phyloP scores from a whole-genome alignment of 2,113 vertebrate species.

The Phyllostomus hastatus region DNA sequence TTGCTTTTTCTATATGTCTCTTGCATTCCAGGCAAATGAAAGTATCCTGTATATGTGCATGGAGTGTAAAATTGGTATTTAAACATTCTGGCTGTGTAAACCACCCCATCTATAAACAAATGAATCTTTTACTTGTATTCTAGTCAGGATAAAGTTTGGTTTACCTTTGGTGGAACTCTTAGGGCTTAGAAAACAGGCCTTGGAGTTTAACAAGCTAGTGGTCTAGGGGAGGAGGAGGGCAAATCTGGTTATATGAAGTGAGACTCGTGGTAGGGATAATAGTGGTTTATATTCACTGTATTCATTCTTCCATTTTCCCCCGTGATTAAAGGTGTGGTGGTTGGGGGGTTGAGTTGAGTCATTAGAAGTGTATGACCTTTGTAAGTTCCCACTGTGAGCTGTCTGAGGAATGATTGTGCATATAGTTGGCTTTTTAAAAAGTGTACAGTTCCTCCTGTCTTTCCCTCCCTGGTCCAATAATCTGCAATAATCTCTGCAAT shows the following conservation, averaged over 20 bases:
- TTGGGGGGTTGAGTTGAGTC: not conserved
- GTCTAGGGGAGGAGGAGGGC: not conserved
- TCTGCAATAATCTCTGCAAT: not conserved
- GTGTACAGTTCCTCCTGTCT: not conserved
- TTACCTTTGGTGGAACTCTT: not conserved
- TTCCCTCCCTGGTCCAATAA: not conserved
- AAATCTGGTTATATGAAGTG: not conserved
- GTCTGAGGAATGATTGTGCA: not conserved
- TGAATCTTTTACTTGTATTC: not conserved
- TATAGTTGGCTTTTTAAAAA: not conserved
- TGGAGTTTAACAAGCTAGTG: not conserved
- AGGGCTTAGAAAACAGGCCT: not conserved
- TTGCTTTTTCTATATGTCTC: not conserved
- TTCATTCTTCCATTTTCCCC: not conserved
- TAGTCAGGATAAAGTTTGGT: not conserved
- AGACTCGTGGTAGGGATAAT: not conserved
- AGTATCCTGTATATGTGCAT: not conserved
- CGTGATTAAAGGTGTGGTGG: not conserved
- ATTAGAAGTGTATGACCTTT: not conserved
- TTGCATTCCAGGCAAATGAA: not conserved
- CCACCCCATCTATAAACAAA: not conserved
- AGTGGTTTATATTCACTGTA: not conserved
- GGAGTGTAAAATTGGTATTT: not conserved
- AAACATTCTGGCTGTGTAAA: not conserved
- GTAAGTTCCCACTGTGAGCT: not conserved